Conservation (phyloP, 2,797 vertebrate genomes). For the Myotis planiceps region DNA sequence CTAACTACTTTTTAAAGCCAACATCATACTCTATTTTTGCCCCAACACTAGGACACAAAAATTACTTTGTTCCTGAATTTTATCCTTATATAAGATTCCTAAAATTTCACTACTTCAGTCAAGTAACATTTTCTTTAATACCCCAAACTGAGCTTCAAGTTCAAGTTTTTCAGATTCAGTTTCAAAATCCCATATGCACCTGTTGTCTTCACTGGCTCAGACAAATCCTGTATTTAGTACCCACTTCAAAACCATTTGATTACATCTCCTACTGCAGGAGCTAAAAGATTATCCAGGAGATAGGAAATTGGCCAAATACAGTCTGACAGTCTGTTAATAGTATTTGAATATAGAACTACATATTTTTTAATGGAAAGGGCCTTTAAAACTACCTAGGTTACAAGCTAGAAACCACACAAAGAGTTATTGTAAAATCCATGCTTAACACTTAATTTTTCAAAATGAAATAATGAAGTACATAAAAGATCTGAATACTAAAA, state of each 20-base stretch:
- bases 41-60: not conserved
- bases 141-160: not conserved
- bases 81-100: not conserved
- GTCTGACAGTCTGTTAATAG: not conserved
- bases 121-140: not conserved
- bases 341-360: not conserved
- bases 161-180: not conserved
- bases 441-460: constrained; percentile 25
- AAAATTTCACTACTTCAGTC: not conserved
- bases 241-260: constrained; percentile 17
- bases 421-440: not conserved
- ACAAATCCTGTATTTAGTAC: not conserved
- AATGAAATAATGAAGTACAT: constrained; percentile 20
- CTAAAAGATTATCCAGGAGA: not conserved
- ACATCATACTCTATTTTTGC: not conserved
- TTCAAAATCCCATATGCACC: not conserved
- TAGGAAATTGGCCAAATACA: not conserved
- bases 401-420: not conserved
- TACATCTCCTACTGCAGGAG: not conserved
- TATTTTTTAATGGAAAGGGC: constrained; percentile 23
- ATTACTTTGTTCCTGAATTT: not conserved
- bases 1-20: not conserved
- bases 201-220: not conserved
- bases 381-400: not conserved
- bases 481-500: not conserved